Evolutionary conservation across 2,888 invertebrate genomes (phyloP).

Genomic region (Lypha dubia): DNA sequence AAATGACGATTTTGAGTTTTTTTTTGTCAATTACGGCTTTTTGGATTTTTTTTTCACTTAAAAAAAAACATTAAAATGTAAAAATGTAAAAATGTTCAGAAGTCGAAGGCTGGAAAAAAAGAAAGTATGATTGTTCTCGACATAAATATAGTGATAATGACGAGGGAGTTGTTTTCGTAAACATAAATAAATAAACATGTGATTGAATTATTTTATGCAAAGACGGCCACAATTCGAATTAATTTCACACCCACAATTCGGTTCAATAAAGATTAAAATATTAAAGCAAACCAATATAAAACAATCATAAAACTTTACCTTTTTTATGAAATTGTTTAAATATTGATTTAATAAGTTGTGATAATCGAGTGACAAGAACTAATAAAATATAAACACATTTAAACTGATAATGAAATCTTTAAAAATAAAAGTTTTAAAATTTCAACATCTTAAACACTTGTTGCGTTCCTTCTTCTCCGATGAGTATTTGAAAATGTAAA

Average conservation of each 20-base stretch:
- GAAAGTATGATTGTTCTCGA: background rate
- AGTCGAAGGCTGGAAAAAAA: background rate
- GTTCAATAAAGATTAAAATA: conserved; percentile 21
- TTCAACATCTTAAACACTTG: background rate
- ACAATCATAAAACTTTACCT: conserved; percentile 15
- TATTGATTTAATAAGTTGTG: background rate
- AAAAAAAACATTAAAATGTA: background rate
- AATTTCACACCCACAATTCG: conserved; percentile 29
- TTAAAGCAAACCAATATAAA: conserved; percentile 1
- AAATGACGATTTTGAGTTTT: too few relatives aligned
- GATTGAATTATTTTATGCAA: conserved; percentile 1
- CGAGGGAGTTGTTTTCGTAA: background rate
- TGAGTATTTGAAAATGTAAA: background rate
- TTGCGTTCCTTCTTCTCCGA: background rate
- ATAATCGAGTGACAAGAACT: background rate
- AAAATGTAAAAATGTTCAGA: background rate
- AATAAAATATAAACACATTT: background rate
- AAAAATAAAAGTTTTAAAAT: background rate
- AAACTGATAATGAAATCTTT: background rate
- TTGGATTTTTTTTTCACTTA: too few relatives aligned
- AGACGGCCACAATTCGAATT: background rate
- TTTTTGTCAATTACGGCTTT: too few relatives aligned
- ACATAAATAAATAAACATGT: background rate
- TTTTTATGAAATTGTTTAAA: background rate
- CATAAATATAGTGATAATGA: conserved; percentile 13